Percentiles rank a stretch among this genome's conserved stretches.
These are phyloP conservation scores for Lucilia sericata DNA, from an alignment of 1,140 invertebrate species.

Conservation along the genomic window DNA sequence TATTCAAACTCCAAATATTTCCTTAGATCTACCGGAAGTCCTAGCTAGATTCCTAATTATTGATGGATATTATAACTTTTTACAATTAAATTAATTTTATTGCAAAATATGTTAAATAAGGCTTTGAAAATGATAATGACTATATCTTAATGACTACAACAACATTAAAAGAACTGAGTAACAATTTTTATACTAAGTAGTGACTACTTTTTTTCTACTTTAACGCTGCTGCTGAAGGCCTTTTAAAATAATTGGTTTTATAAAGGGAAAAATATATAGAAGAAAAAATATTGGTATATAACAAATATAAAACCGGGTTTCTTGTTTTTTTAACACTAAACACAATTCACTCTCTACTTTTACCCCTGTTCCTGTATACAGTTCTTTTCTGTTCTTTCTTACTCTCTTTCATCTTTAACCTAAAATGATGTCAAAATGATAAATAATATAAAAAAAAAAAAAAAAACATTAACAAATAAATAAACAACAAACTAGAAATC, in stretches of 20 bases:
- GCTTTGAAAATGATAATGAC: no score
- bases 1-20: no score
- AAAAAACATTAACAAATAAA: conserved; percentile 12
- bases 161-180: background rate
- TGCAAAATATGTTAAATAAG: no score
- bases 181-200: background rate
- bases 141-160: no score
- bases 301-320: conserved; percentile 10
- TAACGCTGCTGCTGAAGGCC: conserved; percentile 26
- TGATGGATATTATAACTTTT: no score
- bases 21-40: no score
- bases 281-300: background rate
- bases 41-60: no score
- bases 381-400: background rate
- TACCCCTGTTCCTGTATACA: background rate
- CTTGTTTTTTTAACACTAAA: background rate
- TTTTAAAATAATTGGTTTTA: conserved; percentile 42
- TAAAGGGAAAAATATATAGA: background rate
- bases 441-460: background rate
- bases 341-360: background rate
- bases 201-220: background rate
- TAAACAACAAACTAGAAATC: background rate
- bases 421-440: background rate
- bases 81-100: no score
- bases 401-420: background rate